Evolutionary conservation across 2,797 vertebrate genomes (phyloP), one percentile per base, ranked within the genome.

Genomic region (Peromyscus eremicus): DNA sequence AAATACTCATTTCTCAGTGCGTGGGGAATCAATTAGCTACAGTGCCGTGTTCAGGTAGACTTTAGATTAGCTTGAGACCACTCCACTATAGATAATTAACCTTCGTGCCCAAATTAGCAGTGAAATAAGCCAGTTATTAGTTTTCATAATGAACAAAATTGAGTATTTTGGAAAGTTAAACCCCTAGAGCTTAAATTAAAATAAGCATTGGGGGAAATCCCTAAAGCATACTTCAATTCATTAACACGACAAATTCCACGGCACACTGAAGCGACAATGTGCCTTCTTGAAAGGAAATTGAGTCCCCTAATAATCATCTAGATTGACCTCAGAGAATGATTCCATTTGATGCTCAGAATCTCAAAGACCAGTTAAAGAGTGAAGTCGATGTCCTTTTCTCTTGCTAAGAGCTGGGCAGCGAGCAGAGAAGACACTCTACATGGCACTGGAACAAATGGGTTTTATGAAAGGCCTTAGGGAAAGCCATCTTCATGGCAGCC

Each of bases 151-250:
- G 98, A 98, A 98, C 97, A 98, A 98, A 98, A 98, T 98, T 98
- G 98, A 98, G 98, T 98, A 98, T 98, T 99, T 98, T 88, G 98
- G 98, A 98, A 98, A 98, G 98, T 98, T 98, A 98, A 98, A 98
- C 97, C 98, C 98, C 98, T 98, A 98, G 98, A 99, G 98, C 98
- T 99, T 98, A 98, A 98, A 98, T 99, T 99, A 98, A 99, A 99
- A 99, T 98, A 99, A 98, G 98, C 98, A 98, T 98, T 98, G 97
- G 98, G 98, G 98, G 98, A 98, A 98, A 98, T 98, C 98, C 98
- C 98, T 98, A 77, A 98, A 98, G 98, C 98, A 97, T 98, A 98
- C 98, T 98, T 98, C 98, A 98, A 97, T 98, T 98, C 98, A 98
- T 99, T 99, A 99, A 98, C 98, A 98, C 97, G 97, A 98, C 97